These are phyloP conservation scores for Ormyrus thymus DNA, from an alignment of 2,888 invertebrate species.

Conservation along the genomic window DNA sequence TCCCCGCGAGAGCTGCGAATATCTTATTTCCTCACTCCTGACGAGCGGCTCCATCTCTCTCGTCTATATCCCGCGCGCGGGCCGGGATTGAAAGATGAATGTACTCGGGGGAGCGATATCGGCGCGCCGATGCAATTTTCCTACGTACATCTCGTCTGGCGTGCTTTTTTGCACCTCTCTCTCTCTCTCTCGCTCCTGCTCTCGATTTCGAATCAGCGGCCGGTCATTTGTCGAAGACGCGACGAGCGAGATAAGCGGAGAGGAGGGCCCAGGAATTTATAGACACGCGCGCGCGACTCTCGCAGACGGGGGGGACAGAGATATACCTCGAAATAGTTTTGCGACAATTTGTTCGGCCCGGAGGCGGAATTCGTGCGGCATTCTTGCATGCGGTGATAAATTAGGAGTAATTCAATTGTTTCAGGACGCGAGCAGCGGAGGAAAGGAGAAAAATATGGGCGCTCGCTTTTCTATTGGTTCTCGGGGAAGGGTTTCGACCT, in stretches of 20 bases:
- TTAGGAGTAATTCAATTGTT: constrained; percentile 68
- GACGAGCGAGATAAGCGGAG: constrained; percentile 12
- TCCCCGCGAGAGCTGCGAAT: constrained; percentile 36
- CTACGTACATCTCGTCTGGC: not conserved
- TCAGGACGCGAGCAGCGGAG: constrained; percentile 57
- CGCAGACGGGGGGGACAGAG: too few relatives aligned
- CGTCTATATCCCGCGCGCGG: not conserved
- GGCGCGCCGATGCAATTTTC: too few relatives aligned
- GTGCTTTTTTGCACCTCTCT: not conserved
- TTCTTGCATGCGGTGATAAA: constrained; percentile 64
- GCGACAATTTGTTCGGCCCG: constrained; percentile 64
- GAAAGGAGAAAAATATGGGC: not conserved
- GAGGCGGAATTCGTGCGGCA: constrained; percentile 48
- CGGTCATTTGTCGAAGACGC: constrained; percentile 12
- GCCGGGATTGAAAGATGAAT: constrained; percentile 45
- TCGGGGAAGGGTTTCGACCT: too few relatives aligned
- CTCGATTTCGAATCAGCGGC: not conserved
- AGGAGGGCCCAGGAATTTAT: constrained; percentile 28
- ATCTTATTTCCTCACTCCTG: constrained; percentile 44
- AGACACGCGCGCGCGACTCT: not conserved
- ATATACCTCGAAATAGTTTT: constrained; percentile 24
- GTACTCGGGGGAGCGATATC: constrained; percentile 43
- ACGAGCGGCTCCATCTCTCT: not conserved
- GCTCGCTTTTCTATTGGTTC: not conserved
- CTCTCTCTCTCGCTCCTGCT: not conserved